Evolutionary conservation across 2,113 vertebrate genomes (phyloP), one percentile per base, ranked within the genome.

Genomic region (Donacobius atricapilla): DNA sequence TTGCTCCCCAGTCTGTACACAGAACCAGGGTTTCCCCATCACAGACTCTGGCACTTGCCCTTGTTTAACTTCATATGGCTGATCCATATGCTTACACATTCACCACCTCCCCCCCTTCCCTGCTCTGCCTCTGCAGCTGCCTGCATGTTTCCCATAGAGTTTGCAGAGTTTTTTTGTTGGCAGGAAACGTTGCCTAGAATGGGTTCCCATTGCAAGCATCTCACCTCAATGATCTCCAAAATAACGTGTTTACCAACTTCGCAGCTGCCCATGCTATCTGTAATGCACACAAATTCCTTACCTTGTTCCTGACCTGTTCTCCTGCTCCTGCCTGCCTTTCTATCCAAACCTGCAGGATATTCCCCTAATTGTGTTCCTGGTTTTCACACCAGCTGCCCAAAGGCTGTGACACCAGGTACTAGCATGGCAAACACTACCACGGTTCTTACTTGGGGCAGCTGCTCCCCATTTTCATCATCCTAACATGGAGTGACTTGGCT

Each of bases 341-440:
- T 87, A 72, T 35, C 37, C 58, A 57, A 45, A 77, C 40, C 45
- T 25, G 12, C 31, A 31, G 22, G 51, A 45, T 2, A 6, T 11
- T 2, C 11, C 15, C 2, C 2, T 5, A 7, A 69, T 42, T 15
- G 14, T 0, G 0, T 42, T 60, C 11, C 39, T 44, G 24, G 25
- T 87, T 66, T 72, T 19, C 1, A 3, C 13, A 37, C 12, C 47
- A 42, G 68, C 44, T 56, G 9, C 33, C 76, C 8, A 7, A 81
- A 58, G 39, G 48, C 57, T 1, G 1, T 51, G 39, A 27, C 44
- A 22, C 37, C 24, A 42, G 35, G 45, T 48, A 42, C 40, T 8
- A n/a, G 35, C 56, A 5, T 1, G 2, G 53, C 12, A 12, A 87
- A 63, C 0, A 0, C 40, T 57, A n/a, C 61, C 0, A 0, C 0